These are phyloP conservation scores for Varroa destructor DNA, from an alignment of 1,140 invertebrate genomes.

Conservation along the genomic window DNA sequence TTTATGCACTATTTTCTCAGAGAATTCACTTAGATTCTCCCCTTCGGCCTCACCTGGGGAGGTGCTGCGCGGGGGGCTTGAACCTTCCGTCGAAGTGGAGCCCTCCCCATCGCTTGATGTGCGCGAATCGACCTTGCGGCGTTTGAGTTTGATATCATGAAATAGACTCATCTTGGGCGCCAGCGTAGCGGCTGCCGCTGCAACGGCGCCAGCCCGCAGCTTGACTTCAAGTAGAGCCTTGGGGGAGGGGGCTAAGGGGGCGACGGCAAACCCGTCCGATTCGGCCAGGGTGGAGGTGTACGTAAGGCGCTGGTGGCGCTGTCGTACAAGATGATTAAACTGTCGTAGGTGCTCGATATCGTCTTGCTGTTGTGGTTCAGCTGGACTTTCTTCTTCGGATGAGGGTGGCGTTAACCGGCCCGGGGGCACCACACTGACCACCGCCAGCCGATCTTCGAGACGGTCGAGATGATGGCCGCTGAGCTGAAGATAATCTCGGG, in stretches of 20 bases:
- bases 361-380: background rate
- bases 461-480: no score
- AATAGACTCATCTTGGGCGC: conserved; percentile 88
- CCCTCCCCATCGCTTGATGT: conserved; percentile 25
- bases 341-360: background rate
- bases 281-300: conserved; percentile 19
- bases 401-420: conserved; percentile 18
- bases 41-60: conserved; percentile 60
- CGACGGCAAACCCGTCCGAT: conserved; percentile 12
- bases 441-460: no score
- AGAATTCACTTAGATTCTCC: conserved; percentile 48
- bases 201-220: conserved; percentile 13
- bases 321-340: conserved; percentile 13
- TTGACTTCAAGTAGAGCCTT: conserved; percentile 20
- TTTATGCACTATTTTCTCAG: conserved; percentile 21
- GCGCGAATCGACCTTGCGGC: conserved; percentile 68
- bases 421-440: background rate
- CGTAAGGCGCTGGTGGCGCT: conserved; percentile 8
- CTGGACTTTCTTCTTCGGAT: conserved; percentile 23
- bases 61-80: conserved; percentile 10
- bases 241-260: conserved; percentile 7
- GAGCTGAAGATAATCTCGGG: conserved; percentile 10
- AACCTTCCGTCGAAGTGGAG: conserved; percentile 22
- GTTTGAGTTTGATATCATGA: conserved; percentile 93
- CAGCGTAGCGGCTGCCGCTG: conserved; percentile 36